These are phyloP conservation scores for Eupithecia exiguata DNA, from an alignment of 2,888 invertebrate species.

Conservation along the genomic window DNA sequence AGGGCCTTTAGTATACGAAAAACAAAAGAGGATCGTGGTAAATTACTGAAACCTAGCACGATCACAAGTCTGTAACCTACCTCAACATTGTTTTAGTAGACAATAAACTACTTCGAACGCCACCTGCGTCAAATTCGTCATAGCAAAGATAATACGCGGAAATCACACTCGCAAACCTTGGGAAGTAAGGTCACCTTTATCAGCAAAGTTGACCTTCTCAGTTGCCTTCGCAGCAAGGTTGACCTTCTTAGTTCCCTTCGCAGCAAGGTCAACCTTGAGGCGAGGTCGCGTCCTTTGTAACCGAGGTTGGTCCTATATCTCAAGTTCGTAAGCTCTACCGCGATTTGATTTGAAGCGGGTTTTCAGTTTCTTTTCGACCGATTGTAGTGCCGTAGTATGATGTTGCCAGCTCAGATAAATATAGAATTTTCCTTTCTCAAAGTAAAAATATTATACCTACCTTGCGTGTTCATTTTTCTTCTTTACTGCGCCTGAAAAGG, in stretches of 20 bases:
- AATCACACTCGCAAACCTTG: slow-evolving; percentile 12
- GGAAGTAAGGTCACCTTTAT: slow-evolving; percentile 13
- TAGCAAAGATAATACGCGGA: slow-evolving; percentile 9
- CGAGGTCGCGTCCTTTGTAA: not conserved
- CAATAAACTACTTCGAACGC: not conserved
- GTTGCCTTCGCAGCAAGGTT: not conserved
- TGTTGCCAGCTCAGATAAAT: not conserved
- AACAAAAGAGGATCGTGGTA: too few species aligned
- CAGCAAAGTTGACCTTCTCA: slow-evolving; percentile 9
- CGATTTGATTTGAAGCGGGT: not conserved
- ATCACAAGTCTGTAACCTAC: not conserved
- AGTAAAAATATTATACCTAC: too few species aligned
- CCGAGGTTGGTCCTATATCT: not conserved
- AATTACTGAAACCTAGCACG: too few species aligned
- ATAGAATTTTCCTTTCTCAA: too few species aligned
- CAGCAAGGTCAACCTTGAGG: slow-evolving; percentile 7
- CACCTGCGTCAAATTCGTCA: slow-evolving; percentile 5
- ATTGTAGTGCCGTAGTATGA: not conserved
- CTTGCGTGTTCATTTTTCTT: not conserved
- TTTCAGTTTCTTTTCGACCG: not conserved
- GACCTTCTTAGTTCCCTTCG: not conserved
- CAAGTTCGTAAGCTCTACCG: not conserved
- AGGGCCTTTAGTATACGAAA: too few species aligned
- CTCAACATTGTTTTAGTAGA: slow-evolving; percentile 3
- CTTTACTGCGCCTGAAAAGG: not conserved